phyloP scores from a whole-genome alignment of 2,888 invertebrate species.

The Pammene aurita region DNA sequence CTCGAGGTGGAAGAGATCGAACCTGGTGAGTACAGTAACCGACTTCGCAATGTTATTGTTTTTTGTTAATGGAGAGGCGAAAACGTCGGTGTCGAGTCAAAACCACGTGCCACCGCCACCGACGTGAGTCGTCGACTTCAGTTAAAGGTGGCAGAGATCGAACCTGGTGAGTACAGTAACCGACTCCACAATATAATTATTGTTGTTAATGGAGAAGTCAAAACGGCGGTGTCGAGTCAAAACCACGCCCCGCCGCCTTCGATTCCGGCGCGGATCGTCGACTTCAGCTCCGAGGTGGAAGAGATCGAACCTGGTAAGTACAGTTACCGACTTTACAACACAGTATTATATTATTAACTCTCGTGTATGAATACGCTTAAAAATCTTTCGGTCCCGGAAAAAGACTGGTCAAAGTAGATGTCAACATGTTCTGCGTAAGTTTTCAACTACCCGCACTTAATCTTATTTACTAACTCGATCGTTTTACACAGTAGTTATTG shows the following conservation, averaged over 20 bases:
- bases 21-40: background rate
- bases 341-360: no score
- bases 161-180: background rate
- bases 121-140: conserved; percentile 55
- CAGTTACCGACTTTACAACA: no score
- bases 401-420: no score
- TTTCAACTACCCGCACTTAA: no score
- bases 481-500: no score
- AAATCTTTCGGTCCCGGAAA: no score
- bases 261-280: conserved; percentile 62
- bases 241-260: conserved; percentile 62
- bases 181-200: no score
- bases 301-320: conserved; percentile 1
- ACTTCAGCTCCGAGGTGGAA: conserved; percentile 38
- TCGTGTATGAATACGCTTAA: no score
- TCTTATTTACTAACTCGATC: no score
- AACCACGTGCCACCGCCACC: conserved; percentile 62
- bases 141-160: background rate
- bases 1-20: conserved; percentile 10
- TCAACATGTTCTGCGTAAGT: no score
- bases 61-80: conserved; percentile 60
- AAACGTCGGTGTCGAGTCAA: conserved; percentile 67
- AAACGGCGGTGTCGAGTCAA: conserved; percentile 67
- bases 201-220: conserved; percentile 61
- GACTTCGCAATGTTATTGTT: no score